phyloP scores from a whole-genome alignment of 2,113 vertebrate species.

The Morphnarchus princeps region DNA sequence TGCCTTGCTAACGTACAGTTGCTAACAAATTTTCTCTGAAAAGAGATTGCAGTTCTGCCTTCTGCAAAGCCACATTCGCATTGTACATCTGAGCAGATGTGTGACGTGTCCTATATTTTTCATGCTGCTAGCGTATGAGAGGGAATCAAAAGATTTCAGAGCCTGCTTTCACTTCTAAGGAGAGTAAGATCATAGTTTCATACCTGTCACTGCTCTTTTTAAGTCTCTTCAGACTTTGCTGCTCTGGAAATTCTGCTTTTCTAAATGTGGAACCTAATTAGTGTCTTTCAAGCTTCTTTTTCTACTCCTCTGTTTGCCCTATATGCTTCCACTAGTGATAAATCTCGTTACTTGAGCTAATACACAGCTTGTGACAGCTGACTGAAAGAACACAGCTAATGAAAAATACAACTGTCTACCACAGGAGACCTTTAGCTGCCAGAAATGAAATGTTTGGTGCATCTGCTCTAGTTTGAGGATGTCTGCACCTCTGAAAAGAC shows the following conservation, averaged over 20 bases:
- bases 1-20: not conserved
- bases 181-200: not conserved
- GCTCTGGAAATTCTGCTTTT: not conserved
- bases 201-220: conserved; percentile 24
- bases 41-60: not conserved
- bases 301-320: not conserved
- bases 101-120: not conserved
- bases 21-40: not conserved
- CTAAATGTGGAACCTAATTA: conserved; percentile 9
- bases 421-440: not conserved
- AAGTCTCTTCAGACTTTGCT: not conserved
- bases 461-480: not conserved
- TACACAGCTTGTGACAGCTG: not conserved
- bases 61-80: fast-evolving
- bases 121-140: not conserved
- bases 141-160: conserved; percentile 18
- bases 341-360: not conserved
- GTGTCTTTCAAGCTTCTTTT: not conserved
- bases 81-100: not conserved
- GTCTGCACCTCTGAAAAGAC: not conserved
- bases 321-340: not conserved
- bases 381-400: not conserved
- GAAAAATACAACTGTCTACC: not conserved
- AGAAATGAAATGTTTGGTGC: not conserved
- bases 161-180: conserved; percentile 1